Evolutionary conservation across 2,797 vertebrate species (phyloP), one percentile per base, ranked within the genome.

Genomic region (Rhinogobio ventralis): DNA sequence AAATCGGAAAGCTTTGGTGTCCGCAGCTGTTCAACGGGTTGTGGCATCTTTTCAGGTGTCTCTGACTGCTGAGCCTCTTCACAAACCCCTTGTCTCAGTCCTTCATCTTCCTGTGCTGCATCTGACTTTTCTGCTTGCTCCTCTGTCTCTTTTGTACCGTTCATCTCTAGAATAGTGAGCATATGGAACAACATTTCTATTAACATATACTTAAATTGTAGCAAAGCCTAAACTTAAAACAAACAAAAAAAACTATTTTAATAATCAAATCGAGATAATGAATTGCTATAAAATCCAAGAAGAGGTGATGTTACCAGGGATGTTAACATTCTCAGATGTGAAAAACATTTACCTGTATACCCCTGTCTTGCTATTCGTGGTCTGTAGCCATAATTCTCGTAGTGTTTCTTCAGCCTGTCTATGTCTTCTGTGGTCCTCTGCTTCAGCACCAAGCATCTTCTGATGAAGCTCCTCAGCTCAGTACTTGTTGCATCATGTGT

Each of bases 1-100:
- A 97, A 99, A 88, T 99, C 98, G 0, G 96, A 95, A 53, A 99
- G 96, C 82, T 95, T 95, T 0, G 97, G 98, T 49, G 93, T 94
- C 1, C 80, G 91, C 86, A 95, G 85, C 0, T 80, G 85, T 57
- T 94, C 94, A 20, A 46, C 72, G 0, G 79, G 55, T 1, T 19
- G 74, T 0, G 89, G 82, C 23, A 88, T 78, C 87, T 86, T 85
- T 0, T 62, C 20, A 45, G 85, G 85, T 1, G 81, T 36, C 45
- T 33, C 3, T 39, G 82, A 25, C 1, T 89, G 86, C 46, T 76
- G 42, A 73, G 87, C 86, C 6, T 88, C 89, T 64, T 83, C 85
- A 0, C 17, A 42, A 80, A 51, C n/a, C 4, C 45, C 33, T 0
- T 87, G 20, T 0, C 13, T 82, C n/a, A 91, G 90, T 39, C 89